These are phyloP conservation scores for Tursiops truncatus DNA, from an alignment of 2,113 vertebrate species.

Conservation along the genomic window DNA sequence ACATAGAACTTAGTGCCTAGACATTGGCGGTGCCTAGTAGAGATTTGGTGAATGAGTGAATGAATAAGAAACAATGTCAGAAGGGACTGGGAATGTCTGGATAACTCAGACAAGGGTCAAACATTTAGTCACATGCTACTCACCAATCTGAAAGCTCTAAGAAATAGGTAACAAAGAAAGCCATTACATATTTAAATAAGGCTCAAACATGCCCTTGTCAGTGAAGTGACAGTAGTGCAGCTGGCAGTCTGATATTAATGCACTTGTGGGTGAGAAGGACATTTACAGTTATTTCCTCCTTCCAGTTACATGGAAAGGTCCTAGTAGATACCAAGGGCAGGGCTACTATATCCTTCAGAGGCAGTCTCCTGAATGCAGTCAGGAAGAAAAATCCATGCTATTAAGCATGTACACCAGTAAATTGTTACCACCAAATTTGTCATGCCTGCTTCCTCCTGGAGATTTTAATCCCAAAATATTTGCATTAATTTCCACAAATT, in stretches of 20 bases:
- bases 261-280: neutral
- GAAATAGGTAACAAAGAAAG: constrained; percentile 50
- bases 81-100: neutral
- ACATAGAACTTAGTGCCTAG: neutral
- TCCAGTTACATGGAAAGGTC: neutral
- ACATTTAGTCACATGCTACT: constrained; percentile 20
- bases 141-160: neutral
- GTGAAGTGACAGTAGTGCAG: neutral
- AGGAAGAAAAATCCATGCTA: neutral
- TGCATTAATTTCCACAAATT: constrained; percentile 48
- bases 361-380: neutral
- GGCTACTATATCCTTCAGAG: neutral
- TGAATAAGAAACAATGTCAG: neutral
- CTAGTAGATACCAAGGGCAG: neutral
- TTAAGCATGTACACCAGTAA: neutral
- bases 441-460: neutral
- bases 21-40: neutral
- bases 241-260: neutral
- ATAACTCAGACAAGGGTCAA: neutral
- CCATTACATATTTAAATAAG: constrained; percentile 4
- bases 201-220: neutral
- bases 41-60: neutral
- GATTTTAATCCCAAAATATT: constrained; percentile 30
- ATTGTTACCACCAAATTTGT: neutral
- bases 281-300: neutral